phyloP scores from a whole-genome alignment of 2,113 vertebrate species.

The Mus musculus region DNA sequence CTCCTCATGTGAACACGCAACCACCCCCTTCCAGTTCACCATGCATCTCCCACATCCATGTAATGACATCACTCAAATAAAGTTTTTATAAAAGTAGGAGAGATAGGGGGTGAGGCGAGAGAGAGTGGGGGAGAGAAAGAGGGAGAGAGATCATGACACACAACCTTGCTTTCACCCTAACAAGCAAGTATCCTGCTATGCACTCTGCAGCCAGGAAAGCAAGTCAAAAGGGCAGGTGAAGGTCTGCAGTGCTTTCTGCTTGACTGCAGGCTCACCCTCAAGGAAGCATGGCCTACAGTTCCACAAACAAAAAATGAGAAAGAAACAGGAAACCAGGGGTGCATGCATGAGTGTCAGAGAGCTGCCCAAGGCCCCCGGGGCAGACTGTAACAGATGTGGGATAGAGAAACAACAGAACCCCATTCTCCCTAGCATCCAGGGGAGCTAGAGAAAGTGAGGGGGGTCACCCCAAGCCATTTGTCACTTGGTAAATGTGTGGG shows the following conservation, averaged over 20 bases:
- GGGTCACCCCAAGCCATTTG: neutral
- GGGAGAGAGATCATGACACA: neutral
- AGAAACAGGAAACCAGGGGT: neutral
- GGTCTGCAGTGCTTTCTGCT: neutral
- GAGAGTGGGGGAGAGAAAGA: too few relatives aligned
- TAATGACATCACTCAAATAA: neutral
- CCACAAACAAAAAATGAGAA: neutral
- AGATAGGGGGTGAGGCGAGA: neutral
- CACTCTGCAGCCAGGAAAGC: neutral
- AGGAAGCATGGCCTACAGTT: too few relatives aligned
- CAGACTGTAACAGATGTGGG: too few relatives aligned
- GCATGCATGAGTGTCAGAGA: neutral
- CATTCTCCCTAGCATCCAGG: neutral
- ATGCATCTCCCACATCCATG: rapidly evolving
- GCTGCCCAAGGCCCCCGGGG: neutral
- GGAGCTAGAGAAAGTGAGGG: too few relatives aligned
- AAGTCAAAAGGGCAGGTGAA: neutral
- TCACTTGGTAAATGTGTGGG: rapidly evolving
- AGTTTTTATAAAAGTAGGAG: neutral
- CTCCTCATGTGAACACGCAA: too few relatives aligned
- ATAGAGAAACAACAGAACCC: too few relatives aligned
- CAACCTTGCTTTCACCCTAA: too few relatives aligned
- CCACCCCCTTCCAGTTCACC: neutral
- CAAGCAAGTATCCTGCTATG: neutral
- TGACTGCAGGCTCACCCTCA: neutral